Conservation (phyloP, 30 jellyfish, hydroid and myxozoan genomes). For the Turritopsis dohrnii region DNA sequence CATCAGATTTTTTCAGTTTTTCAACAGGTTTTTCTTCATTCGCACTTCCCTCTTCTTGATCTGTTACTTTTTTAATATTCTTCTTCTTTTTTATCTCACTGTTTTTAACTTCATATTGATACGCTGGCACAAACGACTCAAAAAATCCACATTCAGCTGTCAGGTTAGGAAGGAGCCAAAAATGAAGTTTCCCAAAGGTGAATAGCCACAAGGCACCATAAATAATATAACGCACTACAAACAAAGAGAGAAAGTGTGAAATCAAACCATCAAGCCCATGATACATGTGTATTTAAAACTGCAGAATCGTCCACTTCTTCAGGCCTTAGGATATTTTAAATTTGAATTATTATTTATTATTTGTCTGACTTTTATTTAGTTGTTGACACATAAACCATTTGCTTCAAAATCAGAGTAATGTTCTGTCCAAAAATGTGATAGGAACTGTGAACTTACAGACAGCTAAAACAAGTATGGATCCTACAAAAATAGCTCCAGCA, state of each 20-base stretch:
- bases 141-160: conserved; percentile 93
- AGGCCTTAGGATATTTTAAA: too few relatives aligned
- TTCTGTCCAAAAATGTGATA: background rate
- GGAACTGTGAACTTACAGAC: conserved; percentile 51
- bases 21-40: conserved; percentile 26
- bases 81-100: conserved; percentile 26
- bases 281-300: background rate
- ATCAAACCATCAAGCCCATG: too few relatives aligned
- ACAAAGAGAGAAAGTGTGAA: too few relatives aligned
- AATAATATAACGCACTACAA: conserved; percentile 73
- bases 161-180: conserved; percentile 91
- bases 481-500: conserved; percentile 71
- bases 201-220: conserved; percentile 56
- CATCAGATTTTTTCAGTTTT: conserved; percentile 1
- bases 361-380: too few relatives aligned
- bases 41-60: background rate
- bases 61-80: background rate
- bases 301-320: too few relatives aligned
- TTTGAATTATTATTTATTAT: too few relatives aligned
- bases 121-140: conserved; percentile 88
- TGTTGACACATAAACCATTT: too few relatives aligned
- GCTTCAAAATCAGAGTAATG: background rate
- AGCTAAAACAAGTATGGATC: conserved; percentile 69
- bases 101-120: conserved; percentile 48
- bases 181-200: conserved; percentile 70